phyloP scores from a whole-genome alignment of 1,140 invertebrate genomes.

The Olivierus martensii region DNA sequence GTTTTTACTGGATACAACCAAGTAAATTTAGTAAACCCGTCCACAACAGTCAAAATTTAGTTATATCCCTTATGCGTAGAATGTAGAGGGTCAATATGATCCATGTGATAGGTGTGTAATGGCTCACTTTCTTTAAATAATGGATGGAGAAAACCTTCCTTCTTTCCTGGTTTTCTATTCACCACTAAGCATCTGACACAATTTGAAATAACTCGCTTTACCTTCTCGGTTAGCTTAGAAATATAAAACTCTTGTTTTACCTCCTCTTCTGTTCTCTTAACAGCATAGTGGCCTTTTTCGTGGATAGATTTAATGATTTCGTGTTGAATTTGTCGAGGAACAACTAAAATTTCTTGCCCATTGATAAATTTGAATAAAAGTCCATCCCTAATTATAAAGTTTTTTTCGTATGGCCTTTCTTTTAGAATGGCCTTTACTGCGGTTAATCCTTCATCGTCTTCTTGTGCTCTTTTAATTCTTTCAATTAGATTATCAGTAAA shows the following conservation, averaged over 20 bases:
- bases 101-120: neutral
- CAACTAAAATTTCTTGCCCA: neutral
- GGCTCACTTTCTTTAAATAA: neutral
- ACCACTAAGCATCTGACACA: neutral
- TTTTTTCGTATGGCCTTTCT: neutral
- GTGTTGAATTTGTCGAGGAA: neutral
- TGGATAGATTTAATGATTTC: neutral
- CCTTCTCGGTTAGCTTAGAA: neutral
- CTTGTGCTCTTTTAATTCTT: neutral
- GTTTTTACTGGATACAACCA: too few species aligned
- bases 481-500: neutral
- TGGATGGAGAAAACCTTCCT: neutral
- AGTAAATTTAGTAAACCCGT: too few species aligned
- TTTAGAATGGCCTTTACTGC: neutral
- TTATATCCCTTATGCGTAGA: too few species aligned
- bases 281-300: slow-evolving; percentile 1
- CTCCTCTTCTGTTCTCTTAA: neutral
- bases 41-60: too few species aligned
- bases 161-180: neutral
- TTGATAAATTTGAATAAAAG: neutral
- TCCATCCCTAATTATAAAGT: neutral
- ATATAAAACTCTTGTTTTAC: neutral
- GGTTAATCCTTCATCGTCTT: neutral
- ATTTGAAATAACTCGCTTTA: neutral
- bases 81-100: too few species aligned